Conservation (phyloP, 2,113 vertebrate species). For the Pithys albifrons region DNA sequence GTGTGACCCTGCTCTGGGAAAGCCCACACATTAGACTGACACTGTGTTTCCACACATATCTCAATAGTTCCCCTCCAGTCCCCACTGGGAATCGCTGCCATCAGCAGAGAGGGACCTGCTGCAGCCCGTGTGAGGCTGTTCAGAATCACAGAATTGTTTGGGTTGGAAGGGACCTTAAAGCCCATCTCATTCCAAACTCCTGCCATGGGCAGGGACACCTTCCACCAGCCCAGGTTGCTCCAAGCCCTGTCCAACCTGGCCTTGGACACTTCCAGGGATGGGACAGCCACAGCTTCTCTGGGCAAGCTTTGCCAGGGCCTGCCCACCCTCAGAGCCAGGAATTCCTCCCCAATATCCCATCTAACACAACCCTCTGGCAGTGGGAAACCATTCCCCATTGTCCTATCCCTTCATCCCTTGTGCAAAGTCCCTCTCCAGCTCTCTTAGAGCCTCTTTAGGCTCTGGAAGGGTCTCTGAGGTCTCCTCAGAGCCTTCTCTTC, state of each 20-base stretch:
- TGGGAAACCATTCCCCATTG: neutral
- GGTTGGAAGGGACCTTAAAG: neutral
- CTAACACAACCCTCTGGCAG: neutral
- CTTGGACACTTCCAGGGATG: neutral
- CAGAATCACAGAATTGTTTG: neutral
- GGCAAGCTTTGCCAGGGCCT: neutral
- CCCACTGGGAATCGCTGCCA: neutral
- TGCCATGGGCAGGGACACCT: neutral
- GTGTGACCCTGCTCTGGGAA: neutral
- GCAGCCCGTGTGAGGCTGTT: neutral
- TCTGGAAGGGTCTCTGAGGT: neutral
- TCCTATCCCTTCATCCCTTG: neutral
- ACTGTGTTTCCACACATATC: rapidly evolving
- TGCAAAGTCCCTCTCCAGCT: neutral
- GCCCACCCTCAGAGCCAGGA: neutral
- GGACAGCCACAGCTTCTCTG: neutral
- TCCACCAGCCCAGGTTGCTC: neutral
- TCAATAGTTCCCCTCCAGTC: neutral
- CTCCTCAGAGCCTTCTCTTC: neutral
- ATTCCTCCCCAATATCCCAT: neutral
- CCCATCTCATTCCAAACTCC: neutral
- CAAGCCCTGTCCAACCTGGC: neutral
- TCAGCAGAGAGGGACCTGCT: neutral
- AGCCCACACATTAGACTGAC: rapidly evolving
- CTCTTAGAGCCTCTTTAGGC: neutral